A percentile compares a stretch with the other conserved stretches of the same genome.
Conservation (phyloP, 2,113 vertebrate genomes). For the Apteryx mantelli region DNA sequence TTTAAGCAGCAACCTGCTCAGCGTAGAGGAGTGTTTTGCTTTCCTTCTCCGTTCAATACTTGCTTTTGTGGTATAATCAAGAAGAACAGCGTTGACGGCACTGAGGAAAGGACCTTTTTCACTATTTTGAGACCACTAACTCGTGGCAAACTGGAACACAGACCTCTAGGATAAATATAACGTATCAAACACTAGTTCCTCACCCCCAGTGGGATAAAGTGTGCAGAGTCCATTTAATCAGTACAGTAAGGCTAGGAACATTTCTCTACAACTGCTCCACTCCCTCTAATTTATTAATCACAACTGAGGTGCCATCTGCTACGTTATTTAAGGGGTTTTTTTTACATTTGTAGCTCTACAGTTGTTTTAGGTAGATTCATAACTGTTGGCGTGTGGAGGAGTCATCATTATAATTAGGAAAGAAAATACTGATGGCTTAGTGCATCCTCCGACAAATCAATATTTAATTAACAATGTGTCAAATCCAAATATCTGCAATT, state of each 20-base stretch:
- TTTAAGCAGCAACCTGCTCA: neutral
- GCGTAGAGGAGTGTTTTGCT: neutral
- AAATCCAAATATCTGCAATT: constrained; percentile 39
- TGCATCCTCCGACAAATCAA: constrained; percentile 71
- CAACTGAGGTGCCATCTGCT: constrained; percentile 43
- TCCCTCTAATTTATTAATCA: constrained; percentile 60
- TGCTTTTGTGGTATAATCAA: neutral
- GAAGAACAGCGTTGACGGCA: neutral
- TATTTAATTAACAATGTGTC: constrained; percentile 79
- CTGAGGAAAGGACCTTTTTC: neutral
- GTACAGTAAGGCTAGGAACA: constrained; percentile 31
- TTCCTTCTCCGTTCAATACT: neutral
- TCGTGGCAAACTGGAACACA: neutral
- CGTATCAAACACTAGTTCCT: neutral
- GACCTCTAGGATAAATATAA: neutral
- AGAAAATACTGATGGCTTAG: constrained; percentile 18
- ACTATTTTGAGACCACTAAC: neutral
- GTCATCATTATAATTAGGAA: constrained; percentile 72
- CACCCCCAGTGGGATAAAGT: neutral
- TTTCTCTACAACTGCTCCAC: constrained; percentile 27
- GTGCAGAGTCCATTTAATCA: neutral
- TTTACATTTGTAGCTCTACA: constrained; percentile 19
- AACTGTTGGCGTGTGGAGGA: constrained; percentile 26
- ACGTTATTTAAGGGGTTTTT: constrained; percentile 59
- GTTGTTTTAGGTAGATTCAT: constrained; percentile 55